A percentile compares a stretch with the other conserved stretches of the same genome.
phyloP scores from a whole-genome alignment of 2,113 vertebrate species.

The Phalacrocorax carbo region DNA sequence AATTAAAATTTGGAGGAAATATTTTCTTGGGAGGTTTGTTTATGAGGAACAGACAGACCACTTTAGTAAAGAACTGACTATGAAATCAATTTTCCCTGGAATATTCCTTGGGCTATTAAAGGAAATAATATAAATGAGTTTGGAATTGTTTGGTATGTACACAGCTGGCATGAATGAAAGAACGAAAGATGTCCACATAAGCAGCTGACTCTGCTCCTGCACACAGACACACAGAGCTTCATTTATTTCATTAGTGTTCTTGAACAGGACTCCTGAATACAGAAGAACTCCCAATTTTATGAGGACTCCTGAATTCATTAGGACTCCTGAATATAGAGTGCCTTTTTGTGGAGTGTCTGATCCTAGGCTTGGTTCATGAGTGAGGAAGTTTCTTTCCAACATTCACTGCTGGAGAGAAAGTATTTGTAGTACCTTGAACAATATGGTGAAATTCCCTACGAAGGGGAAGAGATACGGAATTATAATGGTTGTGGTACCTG shows the following conservation, averaged over 20 bases:
- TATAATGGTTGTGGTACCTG: neutral
- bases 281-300: neutral
- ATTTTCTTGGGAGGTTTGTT: neutral
- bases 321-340: neutral
- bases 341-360: neutral
- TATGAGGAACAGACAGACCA: neutral
- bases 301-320: neutral
- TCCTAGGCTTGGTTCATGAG: neutral
- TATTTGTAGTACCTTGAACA: neutral
- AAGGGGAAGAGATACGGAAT: neutral
- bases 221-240: neutral
- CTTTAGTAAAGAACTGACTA: neutral
- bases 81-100: neutral
- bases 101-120: neutral
- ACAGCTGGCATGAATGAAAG: neutral
- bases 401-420: neutral
- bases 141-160: slow-evolving; percentile 20
- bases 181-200: neutral
- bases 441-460: neutral
- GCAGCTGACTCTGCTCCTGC: neutral
- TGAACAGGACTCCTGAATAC: neutral
- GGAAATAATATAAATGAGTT: neutral
- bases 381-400: neutral
- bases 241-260: neutral
- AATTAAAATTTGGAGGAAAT: neutral